Evolutionary conservation across 2,797 vertebrate genomes (phyloP).

Genomic region (Platyrinchus mystaceus): DNA sequence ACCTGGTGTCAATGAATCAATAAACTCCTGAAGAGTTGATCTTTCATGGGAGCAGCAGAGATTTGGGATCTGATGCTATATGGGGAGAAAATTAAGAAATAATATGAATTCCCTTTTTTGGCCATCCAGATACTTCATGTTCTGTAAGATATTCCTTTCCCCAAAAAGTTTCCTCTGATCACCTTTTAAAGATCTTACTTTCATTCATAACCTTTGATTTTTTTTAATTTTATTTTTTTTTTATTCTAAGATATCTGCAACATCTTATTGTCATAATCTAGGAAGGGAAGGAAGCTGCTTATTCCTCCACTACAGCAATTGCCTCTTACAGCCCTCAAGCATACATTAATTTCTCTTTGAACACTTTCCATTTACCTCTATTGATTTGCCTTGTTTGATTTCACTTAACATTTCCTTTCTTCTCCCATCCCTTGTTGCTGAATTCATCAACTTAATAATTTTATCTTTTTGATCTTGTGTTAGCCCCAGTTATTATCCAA

Average conservation of each 20-base stretch:
- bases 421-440: constrained; percentile 30
- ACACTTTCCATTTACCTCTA: constrained; percentile 57
- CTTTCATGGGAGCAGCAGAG: neutral
- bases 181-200: neutral
- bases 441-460: constrained; percentile 49
- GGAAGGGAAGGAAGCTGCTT: neutral
- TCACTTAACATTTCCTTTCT: constrained; percentile 8
- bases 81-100: neutral
- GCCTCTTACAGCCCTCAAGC: constrained; percentile 23
- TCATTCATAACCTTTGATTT: neutral
- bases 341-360: constrained; percentile 54
- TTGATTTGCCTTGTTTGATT: constrained; percentile 57
- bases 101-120: neutral
- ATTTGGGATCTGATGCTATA: neutral
- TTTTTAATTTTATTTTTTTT: neutral
- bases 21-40: neutral
- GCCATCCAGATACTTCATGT: neutral
- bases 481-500: constrained; percentile 41
- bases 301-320: constrained; percentile 29
- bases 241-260: neutral
- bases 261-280: neutral
- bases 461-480: constrained; percentile 46
- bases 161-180: neutral
- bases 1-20: neutral
- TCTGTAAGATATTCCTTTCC: neutral